phyloP scores from a whole-genome alignment of 2,888 invertebrate species.

The Allygus modestus region DNA sequence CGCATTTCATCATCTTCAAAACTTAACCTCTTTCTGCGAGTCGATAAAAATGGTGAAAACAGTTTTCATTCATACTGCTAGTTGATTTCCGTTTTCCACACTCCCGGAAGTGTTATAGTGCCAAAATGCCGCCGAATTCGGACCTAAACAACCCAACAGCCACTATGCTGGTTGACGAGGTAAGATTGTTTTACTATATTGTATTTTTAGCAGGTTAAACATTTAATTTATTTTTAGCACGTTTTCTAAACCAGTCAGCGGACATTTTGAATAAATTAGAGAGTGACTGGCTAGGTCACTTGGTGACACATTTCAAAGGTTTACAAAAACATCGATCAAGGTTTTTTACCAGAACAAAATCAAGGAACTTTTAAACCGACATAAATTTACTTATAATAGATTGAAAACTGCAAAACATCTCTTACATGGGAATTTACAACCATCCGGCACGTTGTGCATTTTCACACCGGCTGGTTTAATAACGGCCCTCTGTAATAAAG shows the following conservation, averaged over 20 bases:
- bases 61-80: neutral
- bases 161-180: conserved; percentile 6
- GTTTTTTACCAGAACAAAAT: too few species aligned
- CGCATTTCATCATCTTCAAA: neutral
- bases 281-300: neutral
- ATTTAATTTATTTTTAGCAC: neutral
- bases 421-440: too few species aligned
- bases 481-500: too few species aligned
- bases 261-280: conserved; percentile 39
- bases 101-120: neutral
- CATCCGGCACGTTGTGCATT: too few species aligned
- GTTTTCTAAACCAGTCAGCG: neutral
- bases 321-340: too few species aligned
- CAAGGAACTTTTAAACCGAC: too few species aligned
- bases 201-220: neutral
- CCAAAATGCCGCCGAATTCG: conserved; percentile 27
- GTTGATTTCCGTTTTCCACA: neutral
- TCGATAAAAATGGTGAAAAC: neutral
- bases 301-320: too few species aligned
- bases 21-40: neutral
- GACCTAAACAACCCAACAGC: neutral
- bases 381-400: too few species aligned
- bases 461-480: too few species aligned
- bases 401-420: too few species aligned
- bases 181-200: neutral